These are phyloP conservation scores for Nysson spinosus DNA, from an alignment of 2,888 invertebrate genomes.

Conservation along the genomic window DNA sequence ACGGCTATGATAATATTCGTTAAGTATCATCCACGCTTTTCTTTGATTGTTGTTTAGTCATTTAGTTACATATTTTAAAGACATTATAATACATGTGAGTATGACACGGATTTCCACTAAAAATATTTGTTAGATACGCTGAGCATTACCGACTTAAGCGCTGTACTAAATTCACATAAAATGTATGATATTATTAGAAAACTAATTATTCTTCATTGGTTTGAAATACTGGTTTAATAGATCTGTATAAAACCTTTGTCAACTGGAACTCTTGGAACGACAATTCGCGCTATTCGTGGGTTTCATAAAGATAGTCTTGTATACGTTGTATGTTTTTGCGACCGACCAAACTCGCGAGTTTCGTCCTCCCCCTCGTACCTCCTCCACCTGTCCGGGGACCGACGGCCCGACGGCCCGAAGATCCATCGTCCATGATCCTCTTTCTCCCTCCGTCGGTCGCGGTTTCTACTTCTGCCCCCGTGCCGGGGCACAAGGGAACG, in stretches of 20 bases:
- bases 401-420: too few relatives aligned
- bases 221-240: constrained; percentile 77
- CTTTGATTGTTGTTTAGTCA: constrained; percentile 72
- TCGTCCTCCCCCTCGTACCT: neutral
- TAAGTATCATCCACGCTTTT: constrained; percentile 71
- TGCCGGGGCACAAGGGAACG: too few relatives aligned
- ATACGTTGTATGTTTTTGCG: neutral
- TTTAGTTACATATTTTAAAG: constrained; percentile 68
- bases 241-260: constrained; percentile 76
- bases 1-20: constrained; percentile 66
- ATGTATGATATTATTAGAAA: constrained; percentile 72
- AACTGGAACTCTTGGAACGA: constrained; percentile 74
- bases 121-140: constrained; percentile 74
- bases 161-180: constrained; percentile 69
- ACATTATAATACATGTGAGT: constrained; percentile 73
- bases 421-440: too few relatives aligned
- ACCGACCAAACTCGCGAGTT: neutral
- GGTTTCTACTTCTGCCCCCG: too few relatives aligned
- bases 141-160: constrained; percentile 73
- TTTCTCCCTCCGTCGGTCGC: too few relatives aligned
- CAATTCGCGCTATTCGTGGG: constrained; percentile 68
- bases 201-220: constrained; percentile 76
- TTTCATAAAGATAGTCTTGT: constrained; percentile 64
- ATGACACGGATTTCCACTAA: constrained; percentile 74
- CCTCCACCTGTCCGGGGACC: too few relatives aligned